Base-by-base conservation (phyloP, 2,113 vertebrate species). In the Stictonetta naevosa region DNA sequence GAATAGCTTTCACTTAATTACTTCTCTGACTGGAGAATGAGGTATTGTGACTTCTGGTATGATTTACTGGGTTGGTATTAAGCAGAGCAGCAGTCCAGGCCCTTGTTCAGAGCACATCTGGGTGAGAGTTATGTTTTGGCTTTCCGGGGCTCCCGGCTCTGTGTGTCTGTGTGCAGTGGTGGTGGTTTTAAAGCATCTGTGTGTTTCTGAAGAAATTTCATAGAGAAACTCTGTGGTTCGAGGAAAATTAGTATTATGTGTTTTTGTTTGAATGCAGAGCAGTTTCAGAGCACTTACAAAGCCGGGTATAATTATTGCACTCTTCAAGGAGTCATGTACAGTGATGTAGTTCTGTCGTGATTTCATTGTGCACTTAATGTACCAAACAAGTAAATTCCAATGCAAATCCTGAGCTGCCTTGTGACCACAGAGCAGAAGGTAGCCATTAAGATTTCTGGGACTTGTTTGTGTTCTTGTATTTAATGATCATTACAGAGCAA, bases 241-340 rank as follows among this genome's bases (percentile, higher is more conserved):
- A 78, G 15, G 31, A 73, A 58, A 84, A 76, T 78, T 40, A 81
- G 63, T 92, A 33, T 60, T 88, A 29, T 23, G 23, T 86, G 21
- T 86, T 92, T 88, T 88, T 90, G 36, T 91, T 92, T 62, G 74
- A 58, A 72, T 14, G 21, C 23, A 28, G 75, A 90, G 69, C 69
- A 78, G 42, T 90, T 94, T 90, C 80, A 78, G 83, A 95, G 52
- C 73, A 64, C 77, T 94, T 94, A 71, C 17, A 69, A 40, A 94
- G 75, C 73, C 80, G 92, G 73, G 66, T 86, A 44, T 38, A 64
- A 18, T 75, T 90, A 94, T 40, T 88, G 22, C 26, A 67, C 72
- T 90, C 68, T 71, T 88, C 52, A 13, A 78, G 72, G 59, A 88
- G 76, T n/a, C n/a, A 21, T 34, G 13, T 85, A 53, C 59, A 88